Percentiles rank a stretch among this genome's conserved stretches.
Conservation (phyloP, 2,113 vertebrate species). For the Apodemus speciosus region DNA sequence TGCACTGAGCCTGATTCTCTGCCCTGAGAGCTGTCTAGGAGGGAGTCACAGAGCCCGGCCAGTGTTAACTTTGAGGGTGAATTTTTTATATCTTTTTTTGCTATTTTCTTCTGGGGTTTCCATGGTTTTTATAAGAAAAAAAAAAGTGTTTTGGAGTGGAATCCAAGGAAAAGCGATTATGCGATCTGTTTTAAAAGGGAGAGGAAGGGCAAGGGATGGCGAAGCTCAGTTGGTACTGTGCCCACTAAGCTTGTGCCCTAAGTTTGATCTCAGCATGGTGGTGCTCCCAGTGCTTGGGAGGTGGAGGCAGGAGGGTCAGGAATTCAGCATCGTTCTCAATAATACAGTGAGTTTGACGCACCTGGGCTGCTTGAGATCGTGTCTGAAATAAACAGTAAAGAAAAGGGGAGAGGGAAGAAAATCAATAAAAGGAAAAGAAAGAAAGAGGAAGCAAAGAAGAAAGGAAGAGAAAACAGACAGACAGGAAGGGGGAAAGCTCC, state of each 20-base stretch:
- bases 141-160: accelerated
- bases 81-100: neutral
- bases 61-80: neutral
- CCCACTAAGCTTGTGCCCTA: neutral
- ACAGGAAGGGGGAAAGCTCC: no score
- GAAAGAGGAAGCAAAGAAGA: no score
- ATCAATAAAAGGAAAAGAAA: neutral
- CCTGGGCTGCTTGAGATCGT: neutral
- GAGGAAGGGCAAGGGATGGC: neutral
- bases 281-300: neutral
- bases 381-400: neutral
- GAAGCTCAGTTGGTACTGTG: neutral
- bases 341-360: neutral
- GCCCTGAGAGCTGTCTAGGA: accelerated
- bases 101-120: neutral
- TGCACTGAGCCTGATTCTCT: accelerated
- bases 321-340: neutral
- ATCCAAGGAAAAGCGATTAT: neutral
- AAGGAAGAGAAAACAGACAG: no score
- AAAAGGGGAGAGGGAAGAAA: neutral
- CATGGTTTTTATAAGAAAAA: neutral
- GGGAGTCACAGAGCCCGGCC: no score
- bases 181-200: neutral
- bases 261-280: neutral
- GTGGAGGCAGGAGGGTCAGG: neutral